Base-by-base conservation (phyloP, 2,888 invertebrate genomes). In the Amiota minor region DNA sequence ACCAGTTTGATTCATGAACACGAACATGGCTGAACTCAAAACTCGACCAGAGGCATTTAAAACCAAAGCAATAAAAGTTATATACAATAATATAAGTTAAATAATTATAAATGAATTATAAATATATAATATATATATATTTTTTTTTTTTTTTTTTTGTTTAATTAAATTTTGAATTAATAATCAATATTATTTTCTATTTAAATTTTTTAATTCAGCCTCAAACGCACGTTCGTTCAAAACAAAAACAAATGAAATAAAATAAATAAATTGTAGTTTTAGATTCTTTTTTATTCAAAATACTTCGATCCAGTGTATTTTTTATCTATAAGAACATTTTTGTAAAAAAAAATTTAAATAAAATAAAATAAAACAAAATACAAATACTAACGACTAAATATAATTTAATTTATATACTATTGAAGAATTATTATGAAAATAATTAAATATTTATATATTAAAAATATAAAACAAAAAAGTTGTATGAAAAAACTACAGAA, bases 31-130 rank as follows among this genome's bases (percentile, higher is more conserved):
- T 18, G 53, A 20, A 47, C 45, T 11, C 56, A 75, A 77, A 77
- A 78, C 35, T 71, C 79, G 82, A 88, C 86, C 85, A 88, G 88
- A 88, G 88, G 88, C 88, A 88, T 88, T 88, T 87, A 86, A 87
- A 88, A 88, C 88, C 88, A 88, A 88, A 88, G 88, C 83, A 87
- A 87, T 87, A 87, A 86, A 80, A 83, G 85, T 83, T 84, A 83
- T 83, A 81, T 35, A 35, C 35, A 35, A 35, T 85, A 85, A 85
- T 82, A 84, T 82, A 85, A 83, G 84, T 83, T 83, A 79, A 77
- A 82, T 70, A 45, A 72, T 76, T 71, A 70, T 78, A 35, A 3
- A 35, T 35, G n/a, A n/a, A n/a, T n/a, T n/a, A n/a, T n/a, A n/a
- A n/a, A n/a, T n/a, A n/a, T n/a, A n/a, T n/a, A n/a, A n/a, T n/a